These are phyloP conservation scores for Selenia dentaria DNA, from an alignment of 2,888 invertebrate genomes.

Conservation along the genomic window DNA sequence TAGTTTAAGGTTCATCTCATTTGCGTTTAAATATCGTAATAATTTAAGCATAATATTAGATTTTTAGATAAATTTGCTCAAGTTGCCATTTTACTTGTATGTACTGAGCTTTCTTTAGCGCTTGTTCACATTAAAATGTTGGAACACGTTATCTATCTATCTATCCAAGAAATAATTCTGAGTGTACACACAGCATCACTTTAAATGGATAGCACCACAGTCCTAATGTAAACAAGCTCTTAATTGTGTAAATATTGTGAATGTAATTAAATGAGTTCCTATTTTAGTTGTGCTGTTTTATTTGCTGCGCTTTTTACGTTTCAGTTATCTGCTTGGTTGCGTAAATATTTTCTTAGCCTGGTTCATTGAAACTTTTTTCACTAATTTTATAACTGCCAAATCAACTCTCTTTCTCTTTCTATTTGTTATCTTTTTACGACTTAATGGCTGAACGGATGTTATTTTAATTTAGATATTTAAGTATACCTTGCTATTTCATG, in stretches of 20 bases:
- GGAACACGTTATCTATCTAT: background rate
- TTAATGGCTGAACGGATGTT: too few species aligned
- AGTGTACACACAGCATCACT: too few species aligned
- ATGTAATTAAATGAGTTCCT: conserved; percentile 83
- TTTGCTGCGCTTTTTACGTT: conserved; percentile 25
- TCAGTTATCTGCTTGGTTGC: background rate
- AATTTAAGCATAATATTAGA: conserved; percentile 29
- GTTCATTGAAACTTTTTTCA: too few species aligned
- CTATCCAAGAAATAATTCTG: too few species aligned
- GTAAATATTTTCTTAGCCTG: too few species aligned
- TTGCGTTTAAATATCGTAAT: conserved; percentile 12
- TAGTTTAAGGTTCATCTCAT: conserved; percentile 11
- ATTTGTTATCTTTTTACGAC: too few species aligned
- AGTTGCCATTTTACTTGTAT: conserved; percentile 73
- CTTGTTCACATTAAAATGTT: background rate
- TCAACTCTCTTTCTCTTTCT: too few species aligned
- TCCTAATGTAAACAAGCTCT: background rate
- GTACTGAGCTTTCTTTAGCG: conserved; percentile 46
- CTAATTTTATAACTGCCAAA: too few species aligned
- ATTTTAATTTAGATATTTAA: too few species aligned
- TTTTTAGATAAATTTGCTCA: conserved; percentile 70
- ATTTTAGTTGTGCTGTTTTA: conserved; percentile 66
- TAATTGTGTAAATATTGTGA: conserved; percentile 67
- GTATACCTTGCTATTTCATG: too few species aligned
- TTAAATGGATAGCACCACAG: too few species aligned